phyloP scores from a whole-genome alignment of 2,888 invertebrate genomes.

The Urechis unicinctus region DNA sequence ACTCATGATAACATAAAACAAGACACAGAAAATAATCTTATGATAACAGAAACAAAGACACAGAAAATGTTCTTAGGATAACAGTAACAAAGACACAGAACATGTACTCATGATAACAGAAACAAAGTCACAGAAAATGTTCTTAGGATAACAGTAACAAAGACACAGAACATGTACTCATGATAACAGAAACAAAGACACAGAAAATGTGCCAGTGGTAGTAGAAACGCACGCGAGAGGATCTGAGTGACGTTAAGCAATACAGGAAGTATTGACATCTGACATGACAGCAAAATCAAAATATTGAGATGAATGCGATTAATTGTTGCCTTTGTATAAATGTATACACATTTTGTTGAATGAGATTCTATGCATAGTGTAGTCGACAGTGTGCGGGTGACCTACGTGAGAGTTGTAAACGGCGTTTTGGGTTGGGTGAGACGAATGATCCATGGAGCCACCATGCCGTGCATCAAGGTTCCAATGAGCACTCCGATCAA shows the following conservation, averaged over 20 bases:
- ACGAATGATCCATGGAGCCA: constrained; percentile 24
- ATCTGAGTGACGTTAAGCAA: too few species aligned
- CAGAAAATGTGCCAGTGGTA: too few species aligned
- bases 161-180: neutral
- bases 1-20: neutral
- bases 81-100: neutral
- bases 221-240: too few species aligned
- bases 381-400: constrained; percentile 4
- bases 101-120: too few species aligned
- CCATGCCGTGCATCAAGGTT: constrained; percentile 32
- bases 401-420: constrained; percentile 29
- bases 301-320: too few species aligned
- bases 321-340: neutral
- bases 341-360: neutral
- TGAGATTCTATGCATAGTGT: neutral
- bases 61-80: too few species aligned
- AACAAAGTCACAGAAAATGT: too few species aligned
- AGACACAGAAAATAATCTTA: neutral
- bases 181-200: too few species aligned
- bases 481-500: constrained; percentile 33
- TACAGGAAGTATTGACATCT: too few species aligned
- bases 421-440: constrained; percentile 26
- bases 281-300: too few species aligned
- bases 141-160: neutral
- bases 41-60: too few species aligned